Conservation (phyloP, 1,140 invertebrate species). For the Orussus abietinus region DNA sequence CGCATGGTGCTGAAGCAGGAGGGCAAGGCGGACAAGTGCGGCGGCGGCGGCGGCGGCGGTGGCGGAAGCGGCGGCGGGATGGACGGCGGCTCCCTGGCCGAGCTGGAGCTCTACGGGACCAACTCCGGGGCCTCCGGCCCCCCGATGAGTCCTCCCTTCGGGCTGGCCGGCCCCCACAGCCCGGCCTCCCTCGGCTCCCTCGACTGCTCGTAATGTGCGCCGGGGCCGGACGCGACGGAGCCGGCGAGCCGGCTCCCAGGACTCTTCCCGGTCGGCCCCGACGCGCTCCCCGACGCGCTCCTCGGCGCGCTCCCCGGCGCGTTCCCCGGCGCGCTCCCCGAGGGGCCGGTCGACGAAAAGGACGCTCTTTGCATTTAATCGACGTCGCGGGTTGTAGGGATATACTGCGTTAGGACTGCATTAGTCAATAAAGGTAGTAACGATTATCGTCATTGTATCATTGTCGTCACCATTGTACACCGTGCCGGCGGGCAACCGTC, state of each 20-base stretch:
- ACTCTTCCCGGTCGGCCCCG: no score
- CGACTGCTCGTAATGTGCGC: constrained; percentile 47
- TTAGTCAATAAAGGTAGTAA: constrained; percentile 31
- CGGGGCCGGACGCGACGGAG: not conserved
- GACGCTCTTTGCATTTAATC: no score
- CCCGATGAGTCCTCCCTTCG: constrained; percentile 49
- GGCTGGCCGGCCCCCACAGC: constrained; percentile 48
- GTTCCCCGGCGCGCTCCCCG: constrained; percentile 10
- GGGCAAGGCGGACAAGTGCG: constrained; percentile 68
- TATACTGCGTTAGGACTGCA: constrained; percentile 40
- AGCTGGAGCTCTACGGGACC: constrained; percentile 50
- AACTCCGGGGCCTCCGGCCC: constrained; percentile 48
- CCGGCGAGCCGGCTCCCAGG: constrained; percentile 3
- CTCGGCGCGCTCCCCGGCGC: not conserved
- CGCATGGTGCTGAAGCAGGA: constrained; percentile 87
- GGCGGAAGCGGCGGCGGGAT: constrained; percentile 30
- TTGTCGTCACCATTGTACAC: constrained; percentile 33
- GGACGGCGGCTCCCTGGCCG: constrained; percentile 43
- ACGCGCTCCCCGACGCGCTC: not conserved
- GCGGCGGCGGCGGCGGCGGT: constrained; percentile 40
- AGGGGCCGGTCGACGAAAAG: no score
- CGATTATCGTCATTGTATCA: constrained; percentile 28
- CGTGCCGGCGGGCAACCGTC: constrained; percentile 36
- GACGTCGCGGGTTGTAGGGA: constrained; percentile 32
- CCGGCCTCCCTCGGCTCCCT: constrained; percentile 48